Base-by-base conservation (phyloP, 1,140 invertebrate species). In the Acromyrmex heyeri region DNA sequence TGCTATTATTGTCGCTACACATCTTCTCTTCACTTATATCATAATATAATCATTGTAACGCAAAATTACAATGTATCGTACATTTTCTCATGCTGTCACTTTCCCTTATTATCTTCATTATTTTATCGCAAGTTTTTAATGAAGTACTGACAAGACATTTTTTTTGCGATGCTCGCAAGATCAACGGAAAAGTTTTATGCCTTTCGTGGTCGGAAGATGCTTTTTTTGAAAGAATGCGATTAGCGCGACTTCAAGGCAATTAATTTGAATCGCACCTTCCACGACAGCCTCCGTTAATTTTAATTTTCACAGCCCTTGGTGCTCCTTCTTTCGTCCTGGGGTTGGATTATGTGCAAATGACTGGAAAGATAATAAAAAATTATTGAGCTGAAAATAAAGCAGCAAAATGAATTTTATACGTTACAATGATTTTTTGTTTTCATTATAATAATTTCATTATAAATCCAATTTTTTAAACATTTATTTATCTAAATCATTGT, bases 261-360 rank as follows among this genome's bases (percentile, higher is more conserved):
- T 91, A 91, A 90, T 90, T 91, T 90, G 67, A 76, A 82, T 61
- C 73, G 72, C 65, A 21, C 64, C 44, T 10, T 70, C 38, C n/a
- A 57, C 67, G 72, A 82, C 50, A 77, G 72, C 62, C 48, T 24
- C 73, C 75, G 75, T 70, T 88, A 91, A 91, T 91, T 91, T 87
- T 78, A 86, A 90, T 88, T 87, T 79, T 87, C 70, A 70, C 61
- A 48, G 62, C 86, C 81, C 76, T 67, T 18, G n/a, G 7, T 12
- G 24, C 12, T 21, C 34, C 5, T 12, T 53, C 34, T 6, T n/a
- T 61, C 62, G 73, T 50, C 44, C 2, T 3, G 34, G 3, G 16
- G 10, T 21, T 57, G 64, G 21, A 79, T 34, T 24, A 72, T 27
- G 48, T 24, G 59, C 53, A 85, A 86, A 70, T 50, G 62, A 53